phyloP scores from a whole-genome alignment of 2,888 invertebrate species.

The Galerucella nymphaeae region DNA sequence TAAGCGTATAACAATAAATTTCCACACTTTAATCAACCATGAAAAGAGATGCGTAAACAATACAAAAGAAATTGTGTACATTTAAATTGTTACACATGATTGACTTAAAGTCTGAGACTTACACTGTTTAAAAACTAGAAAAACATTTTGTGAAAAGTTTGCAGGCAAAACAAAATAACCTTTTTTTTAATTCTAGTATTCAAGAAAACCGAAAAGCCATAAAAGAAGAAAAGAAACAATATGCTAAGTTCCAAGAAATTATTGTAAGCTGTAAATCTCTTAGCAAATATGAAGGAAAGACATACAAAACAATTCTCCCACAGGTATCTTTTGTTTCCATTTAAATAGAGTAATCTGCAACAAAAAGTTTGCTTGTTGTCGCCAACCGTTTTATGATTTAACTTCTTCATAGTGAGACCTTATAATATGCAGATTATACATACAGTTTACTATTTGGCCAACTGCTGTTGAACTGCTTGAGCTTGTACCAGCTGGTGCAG shows the following conservation, averaged over 20 bases:
- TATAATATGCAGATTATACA: no score
- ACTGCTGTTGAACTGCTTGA: no score
- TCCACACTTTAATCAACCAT: neutral
- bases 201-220: conserved; percentile 60
- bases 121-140: neutral
- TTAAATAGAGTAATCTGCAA: no score
- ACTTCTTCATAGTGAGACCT: no score
- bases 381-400: no score
- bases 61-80: neutral
- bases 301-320: conserved; percentile 63
- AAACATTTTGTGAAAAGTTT: neutral
- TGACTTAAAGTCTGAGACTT: neutral
- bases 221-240: conserved; percentile 60
- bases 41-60: conserved; percentile 12
- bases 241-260: conserved; percentile 64
- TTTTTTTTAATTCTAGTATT: conserved; percentile 52
- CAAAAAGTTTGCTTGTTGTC: no score
- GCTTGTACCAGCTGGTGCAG: no score
- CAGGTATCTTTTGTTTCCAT: conserved; percentile 59
- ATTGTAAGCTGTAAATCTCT: conserved; percentile 65
- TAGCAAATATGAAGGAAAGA: conserved; percentile 63
- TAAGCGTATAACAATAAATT: neutral
- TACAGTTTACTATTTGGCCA: no score
- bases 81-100: conserved; percentile 9
- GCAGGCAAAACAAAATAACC: no score